A percentile compares a stretch with the other conserved stretches of the same genome.
phyloP scores from a whole-genome alignment of 1,140 invertebrate species.

The Streblospio benedicti region DNA sequence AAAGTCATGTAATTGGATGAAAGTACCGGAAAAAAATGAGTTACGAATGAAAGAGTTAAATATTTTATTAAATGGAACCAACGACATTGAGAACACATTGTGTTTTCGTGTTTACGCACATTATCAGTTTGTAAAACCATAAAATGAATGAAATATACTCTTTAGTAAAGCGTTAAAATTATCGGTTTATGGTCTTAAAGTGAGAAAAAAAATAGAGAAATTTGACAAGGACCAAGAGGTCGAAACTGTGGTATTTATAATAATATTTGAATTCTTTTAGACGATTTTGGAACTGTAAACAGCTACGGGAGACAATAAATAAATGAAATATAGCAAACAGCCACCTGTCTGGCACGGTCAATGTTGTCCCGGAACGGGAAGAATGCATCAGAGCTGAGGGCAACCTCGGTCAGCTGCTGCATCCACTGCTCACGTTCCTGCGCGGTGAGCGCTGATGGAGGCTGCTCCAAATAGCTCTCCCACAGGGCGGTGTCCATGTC shows the following conservation, averaged over 20 bases:
- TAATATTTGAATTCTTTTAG: background rate
- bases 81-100: background rate
- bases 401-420: conserved; percentile 68
- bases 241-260: background rate
- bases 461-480: conserved; percentile 64
- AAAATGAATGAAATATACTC: conserved; percentile 8
- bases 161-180: background rate
- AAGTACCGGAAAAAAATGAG: conserved; percentile 1
- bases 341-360: conserved; percentile 80
- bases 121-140: background rate
- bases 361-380: conserved; percentile 98
- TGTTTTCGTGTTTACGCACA: background rate
- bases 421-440: conserved; percentile 73
- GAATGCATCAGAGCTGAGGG: conserved; percentile 94
- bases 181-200: no score
- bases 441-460: conserved; percentile 59
- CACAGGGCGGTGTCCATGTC: conserved; percentile 63
- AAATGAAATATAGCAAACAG: conserved; percentile 12
- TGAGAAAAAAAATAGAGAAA: no score
- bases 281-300: background rate
- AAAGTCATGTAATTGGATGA: background rate
- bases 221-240: background rate
- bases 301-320: background rate
- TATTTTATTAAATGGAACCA: background rate
- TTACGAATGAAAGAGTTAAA: background rate